These are phyloP conservation scores for Omphaloscelis lunosa DNA, from an alignment of 2,888 invertebrate genomes.

Conservation along the genomic window DNA sequence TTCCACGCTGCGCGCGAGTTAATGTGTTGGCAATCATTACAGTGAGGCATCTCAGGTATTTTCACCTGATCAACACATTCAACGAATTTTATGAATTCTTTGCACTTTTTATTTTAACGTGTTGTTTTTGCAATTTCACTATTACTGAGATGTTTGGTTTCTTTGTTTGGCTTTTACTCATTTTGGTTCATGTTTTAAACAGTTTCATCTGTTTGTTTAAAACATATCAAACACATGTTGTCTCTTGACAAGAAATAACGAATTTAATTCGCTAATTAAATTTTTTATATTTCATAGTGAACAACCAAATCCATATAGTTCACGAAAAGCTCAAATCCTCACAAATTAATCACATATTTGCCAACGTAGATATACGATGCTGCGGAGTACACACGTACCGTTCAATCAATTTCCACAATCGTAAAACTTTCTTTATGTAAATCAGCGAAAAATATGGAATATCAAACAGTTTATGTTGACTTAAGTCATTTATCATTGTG, in stretches of 20 bases:
- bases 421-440: constrained; percentile 64
- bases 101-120: constrained; percentile 54
- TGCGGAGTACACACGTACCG: neutral
- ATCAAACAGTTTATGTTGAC: constrained; percentile 18
- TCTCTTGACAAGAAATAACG: neutral
- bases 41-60: constrained; percentile 62
- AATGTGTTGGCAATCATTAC: constrained; percentile 62
- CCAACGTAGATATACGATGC: constrained; percentile 23
- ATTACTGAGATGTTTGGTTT: neutral
- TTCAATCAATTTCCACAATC: constrained; percentile 43
- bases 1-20: constrained; percentile 51
- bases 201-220: neutral
- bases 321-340: neutral
- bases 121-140: constrained; percentile 11
- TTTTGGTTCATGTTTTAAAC: neutral
- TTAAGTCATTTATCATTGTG: constrained; percentile 43
- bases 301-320: neutral
- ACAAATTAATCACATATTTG: constrained; percentile 25
- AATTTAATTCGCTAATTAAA: neutral
- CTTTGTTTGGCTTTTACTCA: neutral
- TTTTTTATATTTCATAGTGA: neutral
- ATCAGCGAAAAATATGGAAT: constrained; percentile 51
- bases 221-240: no score
- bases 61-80: constrained; percentile 67
- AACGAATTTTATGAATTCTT: constrained; percentile 51